A percentile compares a stretch with the other conserved stretches of the same genome.
These are phyloP conservation scores for Blastobasis lacticolella DNA, from an alignment of 2,888 invertebrate species.

Conservation along the genomic window DNA sequence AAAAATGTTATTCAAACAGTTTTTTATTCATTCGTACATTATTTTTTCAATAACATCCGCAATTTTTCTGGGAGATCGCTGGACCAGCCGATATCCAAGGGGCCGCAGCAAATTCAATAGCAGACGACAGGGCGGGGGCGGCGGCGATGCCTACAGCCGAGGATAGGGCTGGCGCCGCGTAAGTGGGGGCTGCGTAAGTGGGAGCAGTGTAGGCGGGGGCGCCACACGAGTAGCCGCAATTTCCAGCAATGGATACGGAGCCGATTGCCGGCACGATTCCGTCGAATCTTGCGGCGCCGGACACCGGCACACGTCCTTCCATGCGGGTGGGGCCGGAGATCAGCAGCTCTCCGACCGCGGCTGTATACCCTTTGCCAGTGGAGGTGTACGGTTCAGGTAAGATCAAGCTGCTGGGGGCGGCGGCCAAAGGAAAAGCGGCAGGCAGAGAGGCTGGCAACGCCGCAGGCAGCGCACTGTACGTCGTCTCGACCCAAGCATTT, in stretches of 20 bases:
- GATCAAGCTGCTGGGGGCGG: too few relatives aligned
- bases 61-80: too few relatives aligned
- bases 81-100: too few relatives aligned
- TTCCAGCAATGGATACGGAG: slow-evolving; percentile 23
- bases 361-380: slow-evolving; percentile 11
- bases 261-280: slow-evolving; percentile 24
- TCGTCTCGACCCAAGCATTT: too few relatives aligned
- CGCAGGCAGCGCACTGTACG: too few relatives aligned
- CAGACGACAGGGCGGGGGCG: slow-evolving; percentile 8
- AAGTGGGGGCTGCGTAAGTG: background rate
- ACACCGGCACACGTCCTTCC: slow-evolving; percentile 27
- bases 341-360: slow-evolving; percentile 23
- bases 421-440: too few relatives aligned
- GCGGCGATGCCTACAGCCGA: slow-evolving; percentile 11
- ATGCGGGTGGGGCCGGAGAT: slow-evolving; percentile 25
- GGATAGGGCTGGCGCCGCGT: slow-evolving; percentile 6
- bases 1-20: too few relatives aligned
- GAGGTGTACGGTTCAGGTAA: background rate
- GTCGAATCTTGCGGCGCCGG: slow-evolving; percentile 24
- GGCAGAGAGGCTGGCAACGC: too few relatives aligned
- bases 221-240: slow-evolving; percentile 19
- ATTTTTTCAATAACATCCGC: too few relatives aligned
- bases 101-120: too few relatives aligned
- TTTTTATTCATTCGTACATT: too few relatives aligned
- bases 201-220: background rate